Conservation (phyloP, 2,888 invertebrate genomes). For the Gerris lacustris region DNA sequence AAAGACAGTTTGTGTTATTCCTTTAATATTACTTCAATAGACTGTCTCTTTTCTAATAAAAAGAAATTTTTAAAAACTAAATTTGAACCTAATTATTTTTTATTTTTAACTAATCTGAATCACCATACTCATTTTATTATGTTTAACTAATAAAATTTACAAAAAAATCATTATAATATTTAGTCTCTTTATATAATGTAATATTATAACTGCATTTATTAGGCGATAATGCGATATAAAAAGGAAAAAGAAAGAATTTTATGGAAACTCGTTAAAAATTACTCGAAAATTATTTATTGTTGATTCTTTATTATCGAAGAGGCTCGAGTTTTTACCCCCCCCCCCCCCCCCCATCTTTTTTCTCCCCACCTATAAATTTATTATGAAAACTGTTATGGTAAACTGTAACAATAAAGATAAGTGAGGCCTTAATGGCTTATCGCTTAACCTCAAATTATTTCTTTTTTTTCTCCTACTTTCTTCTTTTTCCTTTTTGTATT, state of each 20-base stretch:
- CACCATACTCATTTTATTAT: too few species aligned
- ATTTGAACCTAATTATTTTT: too few species aligned
- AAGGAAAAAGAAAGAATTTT: constrained; percentile 1
- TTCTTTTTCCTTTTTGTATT: background rate
- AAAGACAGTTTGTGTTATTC: too few species aligned
- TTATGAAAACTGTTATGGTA: constrained; percentile 3
- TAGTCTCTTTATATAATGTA: too few species aligned
- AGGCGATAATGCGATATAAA: background rate
- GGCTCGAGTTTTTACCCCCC: background rate
- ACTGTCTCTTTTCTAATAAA: too few species aligned
- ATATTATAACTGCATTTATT: too few species aligned
- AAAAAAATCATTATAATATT: too few species aligned
- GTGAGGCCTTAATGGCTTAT: constrained; percentile 1
- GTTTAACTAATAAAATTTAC: too few species aligned
- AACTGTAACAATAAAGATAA: background rate
- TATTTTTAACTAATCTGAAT: too few species aligned
- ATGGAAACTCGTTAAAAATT: constrained; percentile 1
- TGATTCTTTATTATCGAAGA: constrained; percentile 1
- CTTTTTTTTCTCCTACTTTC: background rate
- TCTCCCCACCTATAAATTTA: background rate
- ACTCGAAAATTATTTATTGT: constrained; percentile 1
- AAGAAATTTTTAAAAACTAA: too few species aligned
- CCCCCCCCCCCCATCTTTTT: background rate
- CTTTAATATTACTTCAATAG: too few species aligned
- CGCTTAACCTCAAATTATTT: background rate